Percentiles rank a stretch among this genome's conserved stretches.
Evolutionary conservation across 2,888 invertebrate species (phyloP).

Genomic region (Mamestra brassicae): DNA sequence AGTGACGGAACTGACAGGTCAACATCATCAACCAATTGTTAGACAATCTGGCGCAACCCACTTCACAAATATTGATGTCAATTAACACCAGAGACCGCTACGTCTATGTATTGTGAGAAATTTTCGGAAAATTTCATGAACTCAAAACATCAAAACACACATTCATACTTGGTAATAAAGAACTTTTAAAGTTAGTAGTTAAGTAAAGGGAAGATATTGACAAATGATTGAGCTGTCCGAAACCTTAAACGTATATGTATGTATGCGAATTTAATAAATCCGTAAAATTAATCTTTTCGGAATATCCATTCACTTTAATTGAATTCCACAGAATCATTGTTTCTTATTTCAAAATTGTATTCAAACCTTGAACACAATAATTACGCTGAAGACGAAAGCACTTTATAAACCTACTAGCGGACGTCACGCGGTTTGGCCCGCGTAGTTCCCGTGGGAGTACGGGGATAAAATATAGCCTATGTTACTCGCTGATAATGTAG

Average conservation of each 20-base stretch:
- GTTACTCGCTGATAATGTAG: too few relatives aligned
- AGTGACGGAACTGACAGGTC: slow-evolving; percentile 31
- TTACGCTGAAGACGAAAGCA: slow-evolving; percentile 16
- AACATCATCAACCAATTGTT: slow-evolving; percentile 5
- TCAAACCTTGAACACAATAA: slow-evolving; percentile 18
- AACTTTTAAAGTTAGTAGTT: too few relatives aligned
- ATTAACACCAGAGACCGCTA: slow-evolving; percentile 65
- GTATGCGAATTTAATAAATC: background rate
- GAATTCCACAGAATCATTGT: background rate
- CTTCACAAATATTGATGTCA: slow-evolving; percentile 70
- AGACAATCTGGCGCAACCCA: slow-evolving; percentile 48
- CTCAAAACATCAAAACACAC: slow-evolving; percentile 13
- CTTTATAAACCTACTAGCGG: background rate
- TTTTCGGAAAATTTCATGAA: slow-evolving; percentile 17
- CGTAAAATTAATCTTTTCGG: background rate
- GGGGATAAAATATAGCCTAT: too few relatives aligned
- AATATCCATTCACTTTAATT: background rate
- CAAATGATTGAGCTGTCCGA: background rate
- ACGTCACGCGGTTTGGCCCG: too few relatives aligned
- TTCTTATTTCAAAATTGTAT: slow-evolving; percentile 21
- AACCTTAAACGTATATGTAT: background rate
- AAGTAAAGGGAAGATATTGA: background rate
- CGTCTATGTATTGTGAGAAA: slow-evolving; percentile 32
- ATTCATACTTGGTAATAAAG: background rate
- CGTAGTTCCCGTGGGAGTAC: too few relatives aligned